Evolutionary conservation across 2,113 vertebrate genomes (phyloP), one percentile per base, ranked within the genome.

Genomic region (Scatophagus argus): DNA sequence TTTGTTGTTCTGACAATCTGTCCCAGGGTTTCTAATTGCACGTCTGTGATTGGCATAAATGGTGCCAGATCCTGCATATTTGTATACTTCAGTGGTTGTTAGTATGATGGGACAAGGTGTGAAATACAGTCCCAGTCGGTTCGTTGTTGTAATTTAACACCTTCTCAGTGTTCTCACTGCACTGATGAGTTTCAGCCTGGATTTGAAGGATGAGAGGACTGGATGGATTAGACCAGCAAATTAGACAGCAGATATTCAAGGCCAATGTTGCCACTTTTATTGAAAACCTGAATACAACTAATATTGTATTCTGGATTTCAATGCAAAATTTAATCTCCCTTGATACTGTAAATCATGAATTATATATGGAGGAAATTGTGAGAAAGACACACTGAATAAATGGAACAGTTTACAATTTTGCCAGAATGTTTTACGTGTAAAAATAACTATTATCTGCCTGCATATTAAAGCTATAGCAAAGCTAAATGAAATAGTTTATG

Each of bases 71-170:
- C 68, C 58, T 74, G 75, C 77, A 77, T 71, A 81, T 86, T 86
- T 81, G 85, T 88, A 75, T 82, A 87, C 58, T 81, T 76, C 79
- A 71, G 81, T 77, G 64, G 43, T 75, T 81, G 86, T 78, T 79
- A 75, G 79, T 75, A 58, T 80, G 85, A 87, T 85, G 65, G 78
- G 80, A 75, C 71, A 70, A 81, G 77, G 89, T 88, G 87, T 88
- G 83, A 89, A 85, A 86, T 59, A 8, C 79, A 41, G 77, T 79
- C 85, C 60, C 87, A 85, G 79, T 43, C 23, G 74, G 60, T 81
- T 85, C 75, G 74, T 79, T 81, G 67, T 66, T 80, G 74, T 85
- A 83, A 91, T 91, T 87, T 85, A 83, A 89, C 89, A 88, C 87
- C 87, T 91, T 83, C 79, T 66, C 32, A 2, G 55, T 76, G 78